Conservation (phyloP, 2,888 invertebrate species). For the Hedychridium roseum region DNA sequence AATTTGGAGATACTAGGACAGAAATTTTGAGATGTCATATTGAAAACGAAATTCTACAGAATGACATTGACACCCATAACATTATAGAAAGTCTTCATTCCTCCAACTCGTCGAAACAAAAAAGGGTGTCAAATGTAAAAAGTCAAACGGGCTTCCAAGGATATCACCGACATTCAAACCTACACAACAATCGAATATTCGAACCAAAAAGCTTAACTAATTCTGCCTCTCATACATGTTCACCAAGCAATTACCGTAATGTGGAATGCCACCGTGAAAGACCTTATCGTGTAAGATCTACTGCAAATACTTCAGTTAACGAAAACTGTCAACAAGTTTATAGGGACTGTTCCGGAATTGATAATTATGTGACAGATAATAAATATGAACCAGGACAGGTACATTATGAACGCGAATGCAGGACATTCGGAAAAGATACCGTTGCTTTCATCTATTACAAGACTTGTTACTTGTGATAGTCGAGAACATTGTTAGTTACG, state of each 20-base stretch:
- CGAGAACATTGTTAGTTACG: background rate
- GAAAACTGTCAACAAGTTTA: too few relatives aligned
- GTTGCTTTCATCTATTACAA: constrained; percentile 62
- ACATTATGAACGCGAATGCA: constrained; percentile 60
- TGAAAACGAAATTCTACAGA: constrained; percentile 30
- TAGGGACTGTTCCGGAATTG: constrained; percentile 45
- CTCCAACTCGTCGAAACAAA: constrained; percentile 40
- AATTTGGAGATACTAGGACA: too few relatives aligned
- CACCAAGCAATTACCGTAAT: too few relatives aligned
- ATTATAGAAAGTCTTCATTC: constrained; percentile 36
- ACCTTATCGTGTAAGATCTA: too few relatives aligned
- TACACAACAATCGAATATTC: too few relatives aligned
- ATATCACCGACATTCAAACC: too few relatives aligned
- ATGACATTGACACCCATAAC: constrained; percentile 17
- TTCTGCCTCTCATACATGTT: too few relatives aligned
- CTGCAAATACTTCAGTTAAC: too few relatives aligned
- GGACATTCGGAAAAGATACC: constrained; percentile 60
- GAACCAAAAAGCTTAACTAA: too few relatives aligned
- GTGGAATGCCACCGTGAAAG: too few relatives aligned
- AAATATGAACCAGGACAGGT: constrained; percentile 57
- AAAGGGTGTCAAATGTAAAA: constrained; percentile 41
- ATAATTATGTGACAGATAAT: constrained; percentile 32
- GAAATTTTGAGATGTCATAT: too few relatives aligned
- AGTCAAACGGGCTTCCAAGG: too few relatives aligned
- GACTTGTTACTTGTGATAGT: constrained; percentile 62